Percentiles rank a stretch among this genome's conserved stretches.
Conservation (phyloP, 2,888 invertebrate species). For the Amphipyra berbera region DNA sequence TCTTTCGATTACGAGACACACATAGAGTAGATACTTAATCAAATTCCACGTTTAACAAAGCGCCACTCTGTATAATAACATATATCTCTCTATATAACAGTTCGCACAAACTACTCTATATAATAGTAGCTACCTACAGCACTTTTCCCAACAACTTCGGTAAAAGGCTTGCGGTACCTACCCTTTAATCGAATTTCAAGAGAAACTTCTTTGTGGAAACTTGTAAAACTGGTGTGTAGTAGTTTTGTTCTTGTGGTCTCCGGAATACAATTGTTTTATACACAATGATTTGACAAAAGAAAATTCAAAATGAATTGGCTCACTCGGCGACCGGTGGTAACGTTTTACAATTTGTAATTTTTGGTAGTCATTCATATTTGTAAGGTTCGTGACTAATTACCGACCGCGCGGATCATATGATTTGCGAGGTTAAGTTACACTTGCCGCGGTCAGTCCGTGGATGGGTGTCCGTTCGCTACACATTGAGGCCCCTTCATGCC, state of each 20-base stretch:
- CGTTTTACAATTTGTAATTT: too few relatives aligned
- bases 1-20: background rate
- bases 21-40: conserved; percentile 4
- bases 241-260: conserved; percentile 29
- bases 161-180: conserved; percentile 76
- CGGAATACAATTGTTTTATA: background rate
- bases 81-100: too few relatives aligned
- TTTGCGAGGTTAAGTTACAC: too few relatives aligned
- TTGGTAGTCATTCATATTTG: too few relatives aligned
- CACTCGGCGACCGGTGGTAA: too few relatives aligned
- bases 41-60: conserved; percentile 19
- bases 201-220: conserved; percentile 72
- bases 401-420: too few relatives aligned
- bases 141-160: conserved; percentile 64
- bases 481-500: too few relatives aligned
- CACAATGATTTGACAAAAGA: background rate
- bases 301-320: background rate
- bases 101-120: conserved; percentile 58
- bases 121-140: conserved; percentile 51
- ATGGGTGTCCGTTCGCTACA: too few relatives aligned
- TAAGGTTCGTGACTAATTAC: too few relatives aligned
- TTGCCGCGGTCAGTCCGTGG: too few relatives aligned
- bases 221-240: conserved; percentile 67
- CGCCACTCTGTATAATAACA: too few relatives aligned
- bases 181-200: conserved; percentile 77